Evolutionary conservation across 2,888 invertebrate species (phyloP), one percentile per base, ranked within the genome.

Genomic region (Eudemis profundana): DNA sequence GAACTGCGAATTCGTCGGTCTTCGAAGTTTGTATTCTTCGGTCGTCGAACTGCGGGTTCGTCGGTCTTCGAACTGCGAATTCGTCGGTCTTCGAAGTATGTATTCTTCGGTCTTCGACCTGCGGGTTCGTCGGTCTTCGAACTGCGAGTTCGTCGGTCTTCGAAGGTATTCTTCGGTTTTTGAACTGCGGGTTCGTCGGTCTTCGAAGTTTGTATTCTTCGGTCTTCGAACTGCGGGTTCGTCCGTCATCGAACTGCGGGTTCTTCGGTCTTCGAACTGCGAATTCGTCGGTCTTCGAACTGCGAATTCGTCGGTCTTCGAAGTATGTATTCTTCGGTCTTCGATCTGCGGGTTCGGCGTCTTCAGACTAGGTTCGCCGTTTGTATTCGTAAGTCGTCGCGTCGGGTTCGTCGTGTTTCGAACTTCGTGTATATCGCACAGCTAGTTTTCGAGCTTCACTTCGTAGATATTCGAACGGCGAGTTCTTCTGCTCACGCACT

Each of bases 31-130:
- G 15, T 12, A 23, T 47, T 49, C 19, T 23, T 36, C 21, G 17
- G 36, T 59, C 47, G 15, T 49, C 57, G 14, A 8, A 27, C 59
- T 50, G 40, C 60, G 15, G n/a, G 61, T 50, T 61, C 38, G 33
- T 50, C 40, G 27, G 29, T 60, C 61, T 50, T 29, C 61, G 61
- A 12, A 29, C 50, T 50, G 14, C 23, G 27, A n/a, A 29, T 29
- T 50, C n/a, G 50, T 50, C 42, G 10, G 60, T 61, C 60, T 29
- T 29, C 49, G 38, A 15, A 29, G 47, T 23, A 3, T 47, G 47
- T 38, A 23, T 38, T 59, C 21, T 14, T 59, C 36, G 21, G 23
- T 47, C 59, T 23, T 23, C 47, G 47, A 12, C 36, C 50, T 42
- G 19, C 40, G 23, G 12, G 50, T 40, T 50, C 23, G 23, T 54